Base-by-base conservation (phyloP, 2,113 vertebrate genomes). In the Paraplagusia blochii region DNA sequence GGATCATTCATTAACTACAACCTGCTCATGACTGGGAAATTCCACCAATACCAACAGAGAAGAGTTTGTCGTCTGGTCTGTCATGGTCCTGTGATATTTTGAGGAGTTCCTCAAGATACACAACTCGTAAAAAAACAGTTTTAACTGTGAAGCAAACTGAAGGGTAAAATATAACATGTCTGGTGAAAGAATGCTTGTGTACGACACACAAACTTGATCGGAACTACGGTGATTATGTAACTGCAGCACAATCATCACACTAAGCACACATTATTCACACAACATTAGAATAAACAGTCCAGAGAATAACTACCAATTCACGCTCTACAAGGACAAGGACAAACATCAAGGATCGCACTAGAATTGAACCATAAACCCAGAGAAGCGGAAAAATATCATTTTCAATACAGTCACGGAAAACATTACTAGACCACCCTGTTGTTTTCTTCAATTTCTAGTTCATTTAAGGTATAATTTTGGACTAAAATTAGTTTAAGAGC, bases 271-370 rank as follows among this genome's bases (percentile, higher is more conserved):
- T 34, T 59, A 49, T 68, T 46, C 49, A 68, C 46, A 50, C n/a
- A 17, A 39, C n/a, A 57, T 59, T 12, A 11, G 1, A 1, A 40
- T 1, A 40, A 11, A 11, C 38, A 40, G 38, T 11, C 11, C 53
- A 46, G 38, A 60, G 56, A 54, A 63, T 53, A 39, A 52, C 51
- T 58, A 63, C 36, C 57, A 58, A 49, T 38, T 16, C 38, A 58
- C 43, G 58, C 52, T 11, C 34, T 44, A 68, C 64, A 74, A 14
- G 53, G 58, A 74, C 50, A 63, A 53, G 50, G 57, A 50, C 39
- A 13, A 53, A 67, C 62, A 74, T 39, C 8, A 66, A 50, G 19
- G 56, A 66, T 39, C 66, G 64, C 64, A 81, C 75, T 53, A 52
- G 56, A 74, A 66, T 53, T 44, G 66, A 36, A 73, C 46, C 43